These are phyloP conservation scores for Anser cygnoides DNA, from an alignment of 2,113 vertebrate species.

Conservation along the genomic window DNA sequence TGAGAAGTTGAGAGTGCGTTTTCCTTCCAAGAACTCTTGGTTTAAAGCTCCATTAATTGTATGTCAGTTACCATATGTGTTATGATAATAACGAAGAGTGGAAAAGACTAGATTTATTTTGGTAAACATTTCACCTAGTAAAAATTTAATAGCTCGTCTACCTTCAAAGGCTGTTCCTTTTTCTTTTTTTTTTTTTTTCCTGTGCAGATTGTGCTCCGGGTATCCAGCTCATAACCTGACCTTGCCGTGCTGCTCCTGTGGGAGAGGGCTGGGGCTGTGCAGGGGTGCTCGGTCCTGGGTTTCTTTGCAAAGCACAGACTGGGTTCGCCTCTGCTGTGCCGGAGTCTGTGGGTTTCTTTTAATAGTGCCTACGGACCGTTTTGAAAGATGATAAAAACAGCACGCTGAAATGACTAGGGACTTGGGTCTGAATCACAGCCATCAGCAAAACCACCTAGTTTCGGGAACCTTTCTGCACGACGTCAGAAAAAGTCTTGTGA, in stretches of 20 bases:
- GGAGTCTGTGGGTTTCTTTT: conserved; percentile 38
- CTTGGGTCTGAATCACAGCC: background rate
- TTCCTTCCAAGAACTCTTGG: background rate
- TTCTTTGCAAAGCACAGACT: background rate
- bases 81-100: conserved; percentile 35
- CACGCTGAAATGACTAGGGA: background rate
- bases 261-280: fast-evolving
- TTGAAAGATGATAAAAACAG: conserved; percentile 21
- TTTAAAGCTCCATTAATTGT: conserved; percentile 46
- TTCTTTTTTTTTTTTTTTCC: background rate
- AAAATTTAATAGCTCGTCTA: conserved; percentile 18
- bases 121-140: conserved; percentile 33
- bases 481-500: background rate
- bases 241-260: background rate
- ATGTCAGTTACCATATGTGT: conserved; percentile 21
- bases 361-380: background rate
- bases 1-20: background rate
- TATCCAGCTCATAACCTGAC: background rate
- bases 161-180: background rate
- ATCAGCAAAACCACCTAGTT: conserved; percentile 36
- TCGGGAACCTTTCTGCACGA: background rate
- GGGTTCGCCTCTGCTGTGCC: background rate
- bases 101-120: conserved; percentile 52
- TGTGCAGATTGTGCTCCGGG: background rate
- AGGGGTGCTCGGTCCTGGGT: background rate